phyloP scores from a whole-genome alignment of 2,797 vertebrate species.

The Xenentodon cancila region DNA sequence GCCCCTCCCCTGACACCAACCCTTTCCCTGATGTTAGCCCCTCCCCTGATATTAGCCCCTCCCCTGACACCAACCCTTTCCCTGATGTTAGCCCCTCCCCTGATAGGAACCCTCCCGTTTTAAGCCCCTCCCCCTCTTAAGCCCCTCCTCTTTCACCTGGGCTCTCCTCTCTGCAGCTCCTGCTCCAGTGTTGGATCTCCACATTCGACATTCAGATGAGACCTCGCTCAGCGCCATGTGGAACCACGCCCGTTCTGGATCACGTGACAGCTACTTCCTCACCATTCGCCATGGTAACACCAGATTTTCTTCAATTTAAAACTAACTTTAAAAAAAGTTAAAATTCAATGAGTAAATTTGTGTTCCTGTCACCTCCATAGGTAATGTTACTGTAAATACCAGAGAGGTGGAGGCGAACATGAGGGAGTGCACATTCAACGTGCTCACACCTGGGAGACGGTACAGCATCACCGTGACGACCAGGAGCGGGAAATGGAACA shows the following conservation, averaged over 20 bases:
- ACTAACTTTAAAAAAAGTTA: no score
- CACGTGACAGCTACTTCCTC: constrained; percentile 87
- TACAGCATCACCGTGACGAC: constrained; percentile 87
- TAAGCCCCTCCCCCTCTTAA: no score
- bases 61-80: no score
- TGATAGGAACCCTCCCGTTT: no score
- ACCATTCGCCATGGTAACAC: constrained; percentile 79
- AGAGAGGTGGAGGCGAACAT: constrained; percentile 84
- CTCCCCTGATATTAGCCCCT: no score
- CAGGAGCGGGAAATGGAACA: constrained; percentile 85
- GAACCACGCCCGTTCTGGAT: constrained; percentile 82
- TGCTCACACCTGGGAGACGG: constrained; percentile 87
- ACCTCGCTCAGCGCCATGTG: constrained; percentile 91
- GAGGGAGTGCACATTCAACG: constrained; percentile 93
- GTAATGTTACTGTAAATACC: constrained; percentile 75
- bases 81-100: no score
- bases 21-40: no score
- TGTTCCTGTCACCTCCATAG: constrained; percentile 18
- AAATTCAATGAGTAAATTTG: no score
- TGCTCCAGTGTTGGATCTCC: constrained; percentile 84
- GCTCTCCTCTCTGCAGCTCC: constrained; percentile 77
- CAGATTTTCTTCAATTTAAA: not conserved
- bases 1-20: no score
- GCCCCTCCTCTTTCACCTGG: not conserved
- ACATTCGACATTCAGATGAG: constrained; percentile 91